phyloP scores from a whole-genome alignment of 1,140 invertebrate species.

The Dermatophagoides farinae region DNA sequence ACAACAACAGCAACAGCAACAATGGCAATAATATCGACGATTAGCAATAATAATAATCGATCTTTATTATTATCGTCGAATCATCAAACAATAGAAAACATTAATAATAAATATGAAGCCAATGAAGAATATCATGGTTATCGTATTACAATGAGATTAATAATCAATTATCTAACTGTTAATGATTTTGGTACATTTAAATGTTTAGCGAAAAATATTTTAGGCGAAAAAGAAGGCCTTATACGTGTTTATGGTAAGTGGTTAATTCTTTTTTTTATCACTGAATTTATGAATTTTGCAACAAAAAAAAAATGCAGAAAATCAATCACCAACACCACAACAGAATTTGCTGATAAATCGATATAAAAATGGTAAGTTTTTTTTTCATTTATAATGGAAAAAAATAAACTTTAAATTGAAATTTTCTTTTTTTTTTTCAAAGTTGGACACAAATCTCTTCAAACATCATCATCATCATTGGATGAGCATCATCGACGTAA shows the following conservation, averaged over 20 bases:
- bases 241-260: slow-evolving; percentile 62
- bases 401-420: no score
- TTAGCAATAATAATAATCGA: not conserved
- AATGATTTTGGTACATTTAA: slow-evolving; percentile 64
- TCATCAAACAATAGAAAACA: not conserved
- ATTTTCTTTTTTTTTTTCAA: no score
- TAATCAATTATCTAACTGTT: slow-evolving; percentile 49
- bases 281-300: no score
- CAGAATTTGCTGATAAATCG: no score
- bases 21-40: not conserved
- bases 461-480: no score
- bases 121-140: slow-evolving; percentile 36
- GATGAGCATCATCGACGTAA: no score
- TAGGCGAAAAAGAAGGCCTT: slow-evolving; percentile 66
- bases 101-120: not conserved
- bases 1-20: not conserved
- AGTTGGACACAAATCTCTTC: no score
- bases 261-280: no score
- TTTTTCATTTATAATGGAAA: no score
- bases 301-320: no score
- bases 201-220: slow-evolving; percentile 73
- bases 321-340: no score
- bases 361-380: no score
- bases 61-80: not conserved
- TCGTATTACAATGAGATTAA: slow-evolving; percentile 59